phyloP scores from a whole-genome alignment of 2,797 vertebrate species.

The Coreius guichenoti region DNA sequence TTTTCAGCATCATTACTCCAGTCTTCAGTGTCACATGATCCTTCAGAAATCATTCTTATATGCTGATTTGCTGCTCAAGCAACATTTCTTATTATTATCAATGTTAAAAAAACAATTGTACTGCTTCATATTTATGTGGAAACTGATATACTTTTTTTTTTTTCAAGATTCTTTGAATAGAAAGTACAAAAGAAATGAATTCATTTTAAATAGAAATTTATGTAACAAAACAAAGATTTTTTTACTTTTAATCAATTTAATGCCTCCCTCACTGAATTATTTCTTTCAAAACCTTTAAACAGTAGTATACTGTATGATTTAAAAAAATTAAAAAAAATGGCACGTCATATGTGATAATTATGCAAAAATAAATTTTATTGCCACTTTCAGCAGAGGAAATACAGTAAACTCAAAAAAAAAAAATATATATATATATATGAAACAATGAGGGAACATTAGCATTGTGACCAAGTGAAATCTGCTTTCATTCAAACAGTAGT shows the following conservation, averaged over 20 bases:
- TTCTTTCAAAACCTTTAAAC: neutral
- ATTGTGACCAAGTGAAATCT: conserved; percentile 49
- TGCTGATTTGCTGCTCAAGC: neutral
- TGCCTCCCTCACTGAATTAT: neutral
- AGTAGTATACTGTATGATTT: neutral
- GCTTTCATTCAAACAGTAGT: conserved; percentile 59
- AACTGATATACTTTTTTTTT: neutral
- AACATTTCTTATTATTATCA: neutral
- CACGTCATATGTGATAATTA: conserved; percentile 65
- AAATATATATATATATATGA: no score
- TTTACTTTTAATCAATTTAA: neutral
- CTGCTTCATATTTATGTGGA: neutral
- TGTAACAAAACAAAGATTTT: neutral
- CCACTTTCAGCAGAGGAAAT: conserved; percentile 85
- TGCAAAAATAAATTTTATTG: conserved; percentile 99
- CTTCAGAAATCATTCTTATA: neutral
- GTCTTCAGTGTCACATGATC: neutral
- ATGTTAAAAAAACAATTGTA: neutral
- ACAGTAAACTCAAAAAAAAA: conserved; percentile 67
- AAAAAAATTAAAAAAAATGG: neutral
- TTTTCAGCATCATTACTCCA: neutral
- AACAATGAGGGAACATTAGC: conserved; percentile 46
- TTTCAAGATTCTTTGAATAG: neutral
- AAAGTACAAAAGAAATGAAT: neutral
- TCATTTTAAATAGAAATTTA: neutral